Evolutionary conservation across 2,888 invertebrate species (phyloP).

Genomic region (Drosophila setosimentum): DNA sequence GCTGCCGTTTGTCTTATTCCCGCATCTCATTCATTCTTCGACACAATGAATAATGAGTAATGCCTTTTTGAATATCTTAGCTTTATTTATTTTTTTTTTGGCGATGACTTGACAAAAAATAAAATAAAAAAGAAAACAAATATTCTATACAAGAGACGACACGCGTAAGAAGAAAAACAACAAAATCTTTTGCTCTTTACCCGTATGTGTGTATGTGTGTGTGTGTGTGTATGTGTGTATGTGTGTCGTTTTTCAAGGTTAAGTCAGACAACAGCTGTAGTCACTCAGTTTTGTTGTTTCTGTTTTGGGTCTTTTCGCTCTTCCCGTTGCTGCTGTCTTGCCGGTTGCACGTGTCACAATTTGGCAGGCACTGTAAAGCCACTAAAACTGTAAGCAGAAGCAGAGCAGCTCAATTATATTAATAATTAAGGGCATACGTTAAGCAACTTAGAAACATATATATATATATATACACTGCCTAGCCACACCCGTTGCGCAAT

Average conservation of each 20-base stretch:
- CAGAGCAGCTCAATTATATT: conserved; percentile 21
- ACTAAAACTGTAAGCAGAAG: conserved; percentile 31
- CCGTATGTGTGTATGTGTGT: conserved; percentile 15
- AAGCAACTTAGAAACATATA: conserved; percentile 4
- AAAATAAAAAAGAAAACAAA: conserved; percentile 26
- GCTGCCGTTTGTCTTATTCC: neutral
- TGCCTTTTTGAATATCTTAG: conserved; percentile 34
- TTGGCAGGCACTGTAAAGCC: conserved; percentile 16
- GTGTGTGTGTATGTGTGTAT: conserved; percentile 14
- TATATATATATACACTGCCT: neutral
- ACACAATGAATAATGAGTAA: conserved; percentile 26
- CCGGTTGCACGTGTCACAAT: conserved; percentile 43
- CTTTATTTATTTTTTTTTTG: conserved; percentile 35
- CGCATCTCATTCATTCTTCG: neutral
- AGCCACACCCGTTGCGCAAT: conserved; percentile 51
- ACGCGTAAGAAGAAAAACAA: conserved; percentile 48
- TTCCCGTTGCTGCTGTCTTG: conserved; percentile 21
- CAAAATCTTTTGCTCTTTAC: conserved; percentile 22
- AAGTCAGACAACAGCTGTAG: conserved; percentile 65
- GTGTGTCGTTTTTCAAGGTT: conserved; percentile 54
- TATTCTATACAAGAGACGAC: conserved; percentile 41
- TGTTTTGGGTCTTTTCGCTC: conserved; percentile 28
- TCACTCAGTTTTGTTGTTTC: conserved; percentile 38
- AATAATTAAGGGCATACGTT: conserved; percentile 1
- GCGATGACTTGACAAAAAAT: conserved; percentile 43